Percentiles rank a stretch among this genome's conserved stretches.
Conservation (phyloP, 1,140 invertebrate species). For the Drosophila dunni region DNA sequence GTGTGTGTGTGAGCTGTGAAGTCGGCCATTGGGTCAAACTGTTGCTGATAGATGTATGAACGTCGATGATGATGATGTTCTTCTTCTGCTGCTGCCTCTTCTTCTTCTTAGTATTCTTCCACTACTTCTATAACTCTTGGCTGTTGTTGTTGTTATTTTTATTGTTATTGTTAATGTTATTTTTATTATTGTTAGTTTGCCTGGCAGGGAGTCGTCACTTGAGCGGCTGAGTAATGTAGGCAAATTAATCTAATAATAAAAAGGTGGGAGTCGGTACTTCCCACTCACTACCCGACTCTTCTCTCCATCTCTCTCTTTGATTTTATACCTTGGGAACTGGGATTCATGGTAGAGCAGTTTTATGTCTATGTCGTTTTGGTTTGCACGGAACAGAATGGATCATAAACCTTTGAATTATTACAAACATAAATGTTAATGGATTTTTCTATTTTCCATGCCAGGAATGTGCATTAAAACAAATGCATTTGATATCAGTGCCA, state of each 20-base stretch:
- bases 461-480: conserved; percentile 15
- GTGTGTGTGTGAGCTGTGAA: conserved; percentile 72
- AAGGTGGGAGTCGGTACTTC: conserved; percentile 67
- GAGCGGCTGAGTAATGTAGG: conserved; percentile 65
- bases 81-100: no score
- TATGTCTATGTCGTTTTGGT: conserved; percentile 2
- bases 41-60: conserved; percentile 69
- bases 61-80: conserved; percentile 56
- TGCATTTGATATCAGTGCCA: background rate
- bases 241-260: conserved; percentile 83
- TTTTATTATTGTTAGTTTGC: conserved; percentile 27
- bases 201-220: conserved; percentile 59
- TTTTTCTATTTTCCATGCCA: conserved; percentile 2
- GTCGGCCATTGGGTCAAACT: conserved; percentile 81
- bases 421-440: conserved; percentile 33
- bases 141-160: conserved; percentile 10
- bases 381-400: conserved; percentile 13
- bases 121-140: background rate
- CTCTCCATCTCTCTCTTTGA: conserved; percentile 11
- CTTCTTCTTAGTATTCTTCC: no score
- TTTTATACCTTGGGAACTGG: conserved; percentile 26
- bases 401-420: conserved; percentile 35
- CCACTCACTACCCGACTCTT: background rate
- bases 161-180: conserved; percentile 31
- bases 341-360: conserved; percentile 10